phyloP scores from a whole-genome alignment of 2,888 invertebrate genomes.

The Pimpla rufipes region DNA sequence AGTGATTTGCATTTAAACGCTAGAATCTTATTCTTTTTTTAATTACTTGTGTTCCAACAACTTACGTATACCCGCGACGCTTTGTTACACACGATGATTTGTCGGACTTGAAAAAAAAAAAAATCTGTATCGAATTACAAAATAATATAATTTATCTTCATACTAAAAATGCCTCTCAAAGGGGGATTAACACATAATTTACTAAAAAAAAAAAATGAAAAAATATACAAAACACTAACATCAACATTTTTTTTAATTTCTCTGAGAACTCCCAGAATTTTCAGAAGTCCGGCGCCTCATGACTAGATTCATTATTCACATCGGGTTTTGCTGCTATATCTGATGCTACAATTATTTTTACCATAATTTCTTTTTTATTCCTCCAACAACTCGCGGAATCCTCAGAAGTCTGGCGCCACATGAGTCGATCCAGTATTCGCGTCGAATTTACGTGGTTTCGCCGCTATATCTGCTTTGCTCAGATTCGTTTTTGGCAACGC shows the following conservation, averaged over 20 bases:
- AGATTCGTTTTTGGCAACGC: conserved; percentile 26
- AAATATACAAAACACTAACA: background rate
- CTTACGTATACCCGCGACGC: no score
- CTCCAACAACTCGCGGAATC: background rate
- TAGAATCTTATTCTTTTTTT: no score
- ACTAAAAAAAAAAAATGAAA: background rate
- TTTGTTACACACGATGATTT: no score
- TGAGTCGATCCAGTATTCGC: background rate
- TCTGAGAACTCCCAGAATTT: background rate
- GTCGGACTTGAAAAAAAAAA: no score
- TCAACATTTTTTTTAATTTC: background rate
- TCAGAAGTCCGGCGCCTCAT: background rate
- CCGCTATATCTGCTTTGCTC: background rate
- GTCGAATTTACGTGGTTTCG: background rate
- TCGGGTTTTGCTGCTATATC: background rate
- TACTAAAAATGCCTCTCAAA: no score
- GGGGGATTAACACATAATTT: no score
- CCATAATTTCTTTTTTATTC: background rate
- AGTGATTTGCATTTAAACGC: no score
- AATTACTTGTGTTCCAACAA: no score
- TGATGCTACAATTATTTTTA: no score
- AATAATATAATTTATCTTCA: no score
- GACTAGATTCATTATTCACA: conserved; percentile 1
- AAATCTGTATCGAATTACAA: no score
- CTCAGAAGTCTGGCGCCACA: background rate